Evolutionary conservation across 2,797 vertebrate species (phyloP).

Genomic region (Protonibea diacanthus): DNA sequence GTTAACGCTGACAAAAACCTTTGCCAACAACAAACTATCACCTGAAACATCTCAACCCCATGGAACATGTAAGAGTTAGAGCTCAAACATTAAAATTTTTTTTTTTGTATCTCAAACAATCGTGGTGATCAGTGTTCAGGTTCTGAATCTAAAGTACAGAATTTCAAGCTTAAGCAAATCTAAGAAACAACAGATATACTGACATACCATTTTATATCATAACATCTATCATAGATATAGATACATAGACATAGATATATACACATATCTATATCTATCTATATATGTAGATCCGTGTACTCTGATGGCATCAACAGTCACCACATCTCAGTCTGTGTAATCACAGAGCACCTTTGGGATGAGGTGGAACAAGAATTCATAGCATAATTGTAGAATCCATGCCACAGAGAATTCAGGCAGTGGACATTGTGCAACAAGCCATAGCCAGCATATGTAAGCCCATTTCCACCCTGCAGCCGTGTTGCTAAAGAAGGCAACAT

Average conservation of each 20-base stretch:
- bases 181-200: neutral
- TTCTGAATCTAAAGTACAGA: too few relatives aligned
- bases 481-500: slow-evolving; percentile 7
- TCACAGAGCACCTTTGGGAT: neutral
- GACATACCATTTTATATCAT: too few relatives aligned
- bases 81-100: neutral
- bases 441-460: neutral
- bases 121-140: too few relatives aligned
- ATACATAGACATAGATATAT: too few relatives aligned
- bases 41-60: neutral
- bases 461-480: neutral
- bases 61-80: neutral
- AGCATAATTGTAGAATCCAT: neutral
- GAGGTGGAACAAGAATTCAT: neutral
- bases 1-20: neutral
- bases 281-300: neutral
- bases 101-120: too few relatives aligned
- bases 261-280: too few relatives aligned
- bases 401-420: neutral
- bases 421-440: neutral
- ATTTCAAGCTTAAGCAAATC: neutral
- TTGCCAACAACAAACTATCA: neutral
- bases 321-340: neutral
- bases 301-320: neutral
- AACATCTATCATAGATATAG: too few relatives aligned